Conservation (phyloP, 2,797 vertebrate species). For the Sebastes alutus region DNA sequence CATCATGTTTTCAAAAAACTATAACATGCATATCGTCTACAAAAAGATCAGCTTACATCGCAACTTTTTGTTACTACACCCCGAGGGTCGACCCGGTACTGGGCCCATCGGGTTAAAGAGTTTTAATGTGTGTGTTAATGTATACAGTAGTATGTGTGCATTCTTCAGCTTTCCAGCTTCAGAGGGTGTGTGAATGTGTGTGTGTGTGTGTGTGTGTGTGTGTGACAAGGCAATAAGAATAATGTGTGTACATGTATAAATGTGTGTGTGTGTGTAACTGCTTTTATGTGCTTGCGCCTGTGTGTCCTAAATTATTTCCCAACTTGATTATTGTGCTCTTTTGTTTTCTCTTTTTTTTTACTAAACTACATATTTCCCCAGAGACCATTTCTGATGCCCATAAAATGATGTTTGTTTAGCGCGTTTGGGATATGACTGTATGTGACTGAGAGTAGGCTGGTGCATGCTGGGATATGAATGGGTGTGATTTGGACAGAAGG, state of each 20-base stretch:
- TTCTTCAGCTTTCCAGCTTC: neutral
- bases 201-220: neutral
- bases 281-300: slow-evolving; percentile 19
- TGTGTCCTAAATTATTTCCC: slow-evolving; percentile 54
- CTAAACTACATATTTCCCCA: slow-evolving; percentile 73
- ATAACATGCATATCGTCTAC: no score
- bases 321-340: slow-evolving; percentile 56
- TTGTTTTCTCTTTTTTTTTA: slow-evolving; percentile 27
- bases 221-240: neutral
- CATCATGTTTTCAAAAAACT: no score
- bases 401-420: slow-evolving; percentile 59
- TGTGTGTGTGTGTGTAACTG: neutral
- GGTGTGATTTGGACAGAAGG: slow-evolving; percentile 71
- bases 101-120: no score
- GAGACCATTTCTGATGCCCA: slow-evolving; percentile 54
- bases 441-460: slow-evolving; percentile 45
- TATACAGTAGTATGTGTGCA: neutral
- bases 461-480: slow-evolving; percentile 68
- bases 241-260: slow-evolving; percentile 6
- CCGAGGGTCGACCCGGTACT: no score
- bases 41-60: no score
- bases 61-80: no score
- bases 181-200: neutral
- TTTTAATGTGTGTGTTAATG: slow-evolving; percentile 8
- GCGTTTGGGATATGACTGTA: slow-evolving; percentile 49